Base-by-base conservation (phyloP, 2,113 vertebrate genomes). In the Thalassoma bifasciatum region DNA sequence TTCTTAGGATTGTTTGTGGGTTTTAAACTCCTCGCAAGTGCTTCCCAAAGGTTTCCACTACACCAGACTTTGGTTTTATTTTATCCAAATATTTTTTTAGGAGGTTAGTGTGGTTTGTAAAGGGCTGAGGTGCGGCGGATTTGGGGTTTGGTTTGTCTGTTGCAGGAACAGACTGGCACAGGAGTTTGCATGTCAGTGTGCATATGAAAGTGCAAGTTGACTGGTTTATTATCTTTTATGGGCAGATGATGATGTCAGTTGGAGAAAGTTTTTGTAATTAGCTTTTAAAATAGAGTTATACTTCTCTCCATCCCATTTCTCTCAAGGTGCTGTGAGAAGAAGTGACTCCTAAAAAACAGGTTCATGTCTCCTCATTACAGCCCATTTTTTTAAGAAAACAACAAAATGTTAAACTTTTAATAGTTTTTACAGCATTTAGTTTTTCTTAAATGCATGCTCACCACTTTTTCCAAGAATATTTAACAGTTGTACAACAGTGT, bases 51-150 rank as follows among this genome's bases (percentile, higher is more conserved):
- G 36, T 44, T 2, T 10, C 70, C 70, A 49, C 16, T 62, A 59
- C 30, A 64, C 80, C 66, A 76, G 69, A 51, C 58, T 76, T 19
- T 79, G 75, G 66, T 82, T 85, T 73, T 42, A 38, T 19, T 66
- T 58, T 21, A 10, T 69, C 22, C 36, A 62, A 40, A 75, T 47
- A 49, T 54, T 72, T 77, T 24, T 50, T 61, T 21, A 68, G 68
- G 26, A 57, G 53, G 58, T 71, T 59, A 34, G 46, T 73, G 67
- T 67, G 83, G 72, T 69, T 40, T 54, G 51, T 57, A 53, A 5
- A 66, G 1, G 44, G 37, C 26, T 40, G 38, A 46, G 44, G 36
- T 56, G 73, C 58, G 76, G 70, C 67, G 2, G 4, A 21, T 68
- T 58, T 23, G 63, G 66, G 50, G 11, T 75, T 60, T 3, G 24